Percentiles rank a stretch among this genome's conserved stretches.
These are phyloP conservation scores for Pristionchus mayeri DNA, from an alignment of 2,888 invertebrate genomes.

Conservation along the genomic window DNA sequence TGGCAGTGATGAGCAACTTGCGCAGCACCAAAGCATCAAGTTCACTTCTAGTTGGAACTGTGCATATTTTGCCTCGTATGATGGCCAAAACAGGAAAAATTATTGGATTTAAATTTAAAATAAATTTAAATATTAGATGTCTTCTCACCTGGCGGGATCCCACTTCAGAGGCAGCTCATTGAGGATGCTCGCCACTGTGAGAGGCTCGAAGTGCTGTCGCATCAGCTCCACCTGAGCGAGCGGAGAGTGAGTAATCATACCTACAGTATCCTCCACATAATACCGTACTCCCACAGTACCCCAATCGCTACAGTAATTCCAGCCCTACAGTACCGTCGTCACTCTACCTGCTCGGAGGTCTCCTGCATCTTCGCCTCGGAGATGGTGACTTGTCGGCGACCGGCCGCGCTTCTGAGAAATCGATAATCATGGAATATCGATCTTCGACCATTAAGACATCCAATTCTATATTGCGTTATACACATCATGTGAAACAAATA, in stretches of 20 bases:
- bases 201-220: slow-evolving; percentile 41
- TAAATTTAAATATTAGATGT: too few relatives aligned
- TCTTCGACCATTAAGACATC: too few relatives aligned
- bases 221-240: slow-evolving; percentile 41
- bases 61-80: too few relatives aligned
- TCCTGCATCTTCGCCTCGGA: slow-evolving; percentile 33
- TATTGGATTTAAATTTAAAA: too few relatives aligned
- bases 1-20: too few relatives aligned
- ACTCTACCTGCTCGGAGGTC: slow-evolving; percentile 40
- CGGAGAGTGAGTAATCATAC: background rate
- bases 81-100: too few relatives aligned
- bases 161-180: slow-evolving; percentile 43
- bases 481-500: too few relatives aligned
- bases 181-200: slow-evolving; percentile 29
- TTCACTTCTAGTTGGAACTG: too few relatives aligned
- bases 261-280: too few relatives aligned
- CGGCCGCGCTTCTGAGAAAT: background rate
- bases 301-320: background rate
- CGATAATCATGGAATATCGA: too few relatives aligned
- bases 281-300: background rate
- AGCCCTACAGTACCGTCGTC: background rate
- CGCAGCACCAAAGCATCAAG: too few relatives aligned
- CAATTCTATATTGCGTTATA: too few relatives aligned
- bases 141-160: slow-evolving; percentile 44
- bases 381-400: background rate